Base-by-base conservation (phyloP, 1,140 invertebrate genomes). In the Hylaeus anthracinus region DNA sequence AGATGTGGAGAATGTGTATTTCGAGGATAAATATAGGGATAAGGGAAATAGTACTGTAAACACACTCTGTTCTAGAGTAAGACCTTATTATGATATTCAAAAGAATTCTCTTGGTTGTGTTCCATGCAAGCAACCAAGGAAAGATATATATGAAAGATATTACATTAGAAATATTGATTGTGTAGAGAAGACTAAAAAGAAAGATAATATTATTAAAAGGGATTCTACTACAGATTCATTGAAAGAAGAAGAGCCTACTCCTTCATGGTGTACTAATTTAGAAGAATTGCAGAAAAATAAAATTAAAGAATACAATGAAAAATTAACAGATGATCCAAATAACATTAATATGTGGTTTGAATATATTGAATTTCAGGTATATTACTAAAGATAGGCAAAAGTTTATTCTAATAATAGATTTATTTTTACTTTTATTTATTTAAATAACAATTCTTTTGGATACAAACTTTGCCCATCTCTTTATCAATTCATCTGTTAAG, bases 321-420 rank as follows among this genome's bases (percentile, higher is more conserved):
- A 90, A 73, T 86, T 95, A 39, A 67, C 88, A 14, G 90, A 95
- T 74, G 88, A 94, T 80, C 94, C 95, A 39, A 83, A 90, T 55
- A 90, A 95, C 89, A 83, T 95, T 55, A 77, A 94, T 64, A 82
- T 92, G 41, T 95, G 95, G 94, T 85, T 95, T 58, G 90, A 95
- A 86, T 95, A 95, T 87, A 86, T 95, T 9, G 84, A 94, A 43
- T 94, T 95, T 89, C 95, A 96, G 94, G 95, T 93, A 88, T 66
- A 15, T 51, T 26, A 26, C 26, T 26, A 26, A 26, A 26, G 26
- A 26, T 26, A 26, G 26, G 26, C 26, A 26, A 26, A 26, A 26
- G 26, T 26, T 26, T 26, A 26, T 26, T 26, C 26, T 26, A 26
- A 26, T 26, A 26, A 26, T 26, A 26, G 26, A 26, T 26, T 26